Evolutionary conservation across 2,888 invertebrate species (phyloP), one percentile per base, ranked within the genome.

Genomic region (Trachelus tabidus): DNA sequence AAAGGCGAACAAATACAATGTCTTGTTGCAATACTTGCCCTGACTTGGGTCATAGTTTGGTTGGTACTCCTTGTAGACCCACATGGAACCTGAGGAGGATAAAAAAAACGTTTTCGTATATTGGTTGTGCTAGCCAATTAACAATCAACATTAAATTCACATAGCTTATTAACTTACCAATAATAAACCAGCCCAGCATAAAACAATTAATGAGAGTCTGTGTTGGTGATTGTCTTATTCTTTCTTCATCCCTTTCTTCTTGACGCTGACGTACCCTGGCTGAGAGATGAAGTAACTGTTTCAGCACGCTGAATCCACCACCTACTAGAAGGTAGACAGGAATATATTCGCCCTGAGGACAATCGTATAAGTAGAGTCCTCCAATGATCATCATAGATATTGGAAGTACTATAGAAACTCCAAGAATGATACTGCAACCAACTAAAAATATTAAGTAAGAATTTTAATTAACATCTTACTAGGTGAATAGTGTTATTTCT

Each of bases 311-410:
- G 87, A 95, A 94, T 73, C 93, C 92, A 76, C 95, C 95, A 84
- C 94, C 94, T 81, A 95, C 94, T 84, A 95, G 91, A 86, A 95
- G 92, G 90, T 95, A 95, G 76, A 95, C 93, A 35, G 95, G 95
- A 90, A 95, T 95, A 90, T 94, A 94, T 88, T 93, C 93, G 81
- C 94, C 94, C 85, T 93, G 93, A 1, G 94, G 94, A 88, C 95
- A 95, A 79, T 95, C 94, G 86, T 95, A 90, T 82, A 94, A 91
- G 90, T 95, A 94, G 71, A 94, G 89, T 35, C 94, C 92, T 75
- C 95, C 95, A 88, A 95, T 94, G 33, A 94, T 93, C 83, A 95
- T 94, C 95, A 95, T 95, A 83, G 94, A 93, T 82, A 95, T 92
- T 76, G 95, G 95, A 83, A 95, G 92, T 34, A 94, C 94, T 86